Evolutionary conservation across 2,797 vertebrate species (phyloP).

Genomic region (Poeciliopsis turneri): DNA sequence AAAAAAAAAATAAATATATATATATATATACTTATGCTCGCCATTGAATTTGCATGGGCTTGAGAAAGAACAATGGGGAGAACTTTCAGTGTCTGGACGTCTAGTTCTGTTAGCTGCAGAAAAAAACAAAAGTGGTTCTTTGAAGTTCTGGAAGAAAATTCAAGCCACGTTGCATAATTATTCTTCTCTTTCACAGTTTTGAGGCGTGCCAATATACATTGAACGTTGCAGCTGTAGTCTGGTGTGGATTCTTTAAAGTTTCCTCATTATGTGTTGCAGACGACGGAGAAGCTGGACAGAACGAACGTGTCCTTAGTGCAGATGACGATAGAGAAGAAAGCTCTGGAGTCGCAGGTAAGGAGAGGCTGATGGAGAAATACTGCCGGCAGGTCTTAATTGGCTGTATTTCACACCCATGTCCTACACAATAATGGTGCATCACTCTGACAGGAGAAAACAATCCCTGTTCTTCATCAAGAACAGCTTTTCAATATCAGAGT

Average conservation of each 20-base stretch:
- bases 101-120: not conserved
- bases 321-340: constrained; percentile 59
- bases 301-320: constrained; percentile 67
- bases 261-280: constrained; percentile 49
- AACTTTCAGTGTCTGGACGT: not conserved
- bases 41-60: not conserved
- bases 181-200: not conserved
- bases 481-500: not conserved
- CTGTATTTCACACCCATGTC: not conserved
- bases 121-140: not conserved
- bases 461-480: not conserved
- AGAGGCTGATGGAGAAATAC: constrained; percentile 9
- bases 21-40: not conserved
- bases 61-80: not conserved
- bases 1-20: not conserved
- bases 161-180: not conserved
- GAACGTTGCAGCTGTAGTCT: not conserved
- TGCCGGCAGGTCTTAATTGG: not conserved
- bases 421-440: not conserved
- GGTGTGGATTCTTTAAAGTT: not conserved
- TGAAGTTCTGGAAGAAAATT: not conserved
- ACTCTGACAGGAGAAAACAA: not conserved
- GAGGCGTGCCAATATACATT: not conserved
- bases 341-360: constrained; percentile 77
- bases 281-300: constrained; percentile 76